Evolutionary conservation across 2,113 vertebrate genomes (phyloP), one percentile per base, ranked within the genome.

Genomic region (Pollimyrus isidori): DNA sequence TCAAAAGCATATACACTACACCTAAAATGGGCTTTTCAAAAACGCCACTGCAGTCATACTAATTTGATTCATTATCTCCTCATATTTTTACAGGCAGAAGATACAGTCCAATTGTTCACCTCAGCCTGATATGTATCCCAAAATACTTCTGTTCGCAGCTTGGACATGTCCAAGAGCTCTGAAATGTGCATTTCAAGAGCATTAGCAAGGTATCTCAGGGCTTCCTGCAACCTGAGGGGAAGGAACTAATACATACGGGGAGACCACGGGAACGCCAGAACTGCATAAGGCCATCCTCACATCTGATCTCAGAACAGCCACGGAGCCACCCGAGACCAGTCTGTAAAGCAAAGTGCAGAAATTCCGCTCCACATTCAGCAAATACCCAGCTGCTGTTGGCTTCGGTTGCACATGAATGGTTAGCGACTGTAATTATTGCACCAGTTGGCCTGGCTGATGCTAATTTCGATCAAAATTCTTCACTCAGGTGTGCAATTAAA

Each of bases 371-470:
- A 53, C 35, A 45, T 48, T 21, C 17, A 50, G 50, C 50, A 10
- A 80, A 5, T 23, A 23, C 19, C 87, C 87, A 87, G 87, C 56
- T 87, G 35, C 88, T 26, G 86, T n/a, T 65, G 26, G 53, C 83
- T 26, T 58, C 65, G 69, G 88, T 39, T 52, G 13, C 83, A 9
- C 90, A 53, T 42, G 39, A 65, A 88, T 35, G 83, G 84, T 73
- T 48, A 42, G 84, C 7, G 50, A 58, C 83, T 87, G 53, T 87
- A 80, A 89, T 91, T 62, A 89, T 87, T 87, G 88, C 90, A 45
- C 87, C 86, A 65, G 86, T 84, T 86, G 62, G 73, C 48, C 65
- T 65, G 45, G n/a, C 17, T 15, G 45, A 80, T 50, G 39, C 88
- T 87, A 87, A 80, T 65, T 52, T 45, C 48, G 26, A 35, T 69